Evolutionary conservation across 2,888 invertebrate genomes (phyloP), one percentile per base, ranked within the genome.

Genomic region (Plebejus argus): DNA sequence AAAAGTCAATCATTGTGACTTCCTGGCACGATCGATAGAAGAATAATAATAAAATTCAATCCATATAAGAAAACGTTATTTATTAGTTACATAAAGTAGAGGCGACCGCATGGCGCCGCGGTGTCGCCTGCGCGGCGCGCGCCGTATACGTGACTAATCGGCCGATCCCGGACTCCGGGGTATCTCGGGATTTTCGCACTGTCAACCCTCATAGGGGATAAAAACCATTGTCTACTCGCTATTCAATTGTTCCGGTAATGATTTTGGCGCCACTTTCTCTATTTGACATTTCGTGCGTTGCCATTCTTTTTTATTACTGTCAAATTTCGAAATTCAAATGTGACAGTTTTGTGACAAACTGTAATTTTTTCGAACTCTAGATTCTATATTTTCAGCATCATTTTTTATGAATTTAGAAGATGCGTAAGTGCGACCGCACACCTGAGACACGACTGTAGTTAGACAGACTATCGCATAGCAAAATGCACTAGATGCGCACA

Each of bases 121-220:
- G 79, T 81, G 86, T 82, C 85, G 85, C 84, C 84, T 80, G 76
- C 78, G 79, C 76, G 85, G 81, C 83, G 82, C 85, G 85, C 83
- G 85, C 81, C 85, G 84, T 84, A 85, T 86, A 87, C 86, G 86
- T 87, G 87, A 88, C 86, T 86, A 85, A 88, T 86, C 81, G 80
- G 70, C 70, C 77, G 80, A 81, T 83, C 85, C 86, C 82, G 83
- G 83, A 83, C 82, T 81, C 81, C 83, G 66, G 66, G 66, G 12
- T 66, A 66, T 66, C 66, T 66, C 66, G 66, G 61, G 61, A 66
- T 66, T 33, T 61, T 66, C 66, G 66, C 66, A 66, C 28, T 66
- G 66, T 66, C 66, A 33, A 66, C 66, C 66, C 66, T 66, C 66
- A 18, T 18, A 28, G 61, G 66, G 66, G 66, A 66, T 66, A 66